Base-by-base conservation (phyloP, 2,797 vertebrate genomes). In the Galagoides demidoff region DNA sequence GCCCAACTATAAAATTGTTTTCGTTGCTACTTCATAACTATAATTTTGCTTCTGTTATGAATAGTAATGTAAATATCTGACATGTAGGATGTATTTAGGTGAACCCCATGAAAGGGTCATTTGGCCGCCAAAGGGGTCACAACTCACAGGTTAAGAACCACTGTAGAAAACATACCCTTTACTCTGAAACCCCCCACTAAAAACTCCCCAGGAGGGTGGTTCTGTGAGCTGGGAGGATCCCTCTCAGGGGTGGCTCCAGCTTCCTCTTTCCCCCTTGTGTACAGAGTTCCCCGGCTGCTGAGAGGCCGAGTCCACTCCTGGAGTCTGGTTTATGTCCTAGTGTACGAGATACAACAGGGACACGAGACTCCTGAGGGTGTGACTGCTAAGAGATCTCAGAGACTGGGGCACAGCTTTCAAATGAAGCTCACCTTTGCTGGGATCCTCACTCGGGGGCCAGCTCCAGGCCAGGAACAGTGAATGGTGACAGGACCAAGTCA, bases 281-380 rank as follows among this genome's bases (percentile, higher is more conserved):
- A 45, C n/a, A 19, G 9, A 17, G 25, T 25, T 55, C 20, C 19
- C 25, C 9, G 39, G 17, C 64, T 6, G 9, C 55, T 19, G 20
- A 57, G 66, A 20, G 22, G 5, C 16, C 16, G 1, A 0, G 2
- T 19, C 27, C 10, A 12, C 52, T 20, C 7, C 10, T 3, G 5
- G 17, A 10, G n/a, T 9, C 49, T 66, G 3, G 31, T 59, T 74
- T 37, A 5, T 7, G 25, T 8, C 37, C 45, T 23, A 3, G 37
- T 20, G 49, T 29, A 4, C 9, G 3, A 7, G 14, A 13, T 1
- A 52, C 3, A 0, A 13, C 37, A 77, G 84, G 66, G 7, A 22
- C 0, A 0, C 22, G 19, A 22, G 1, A 39, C 2, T 78, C 34
- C 13, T 43, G 52, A 0, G 2, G 13, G n/a, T 2, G 0, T 2